Evolutionary conservation across 2,113 vertebrate species (phyloP).

Genomic region (Heterocephalus glaber): DNA sequence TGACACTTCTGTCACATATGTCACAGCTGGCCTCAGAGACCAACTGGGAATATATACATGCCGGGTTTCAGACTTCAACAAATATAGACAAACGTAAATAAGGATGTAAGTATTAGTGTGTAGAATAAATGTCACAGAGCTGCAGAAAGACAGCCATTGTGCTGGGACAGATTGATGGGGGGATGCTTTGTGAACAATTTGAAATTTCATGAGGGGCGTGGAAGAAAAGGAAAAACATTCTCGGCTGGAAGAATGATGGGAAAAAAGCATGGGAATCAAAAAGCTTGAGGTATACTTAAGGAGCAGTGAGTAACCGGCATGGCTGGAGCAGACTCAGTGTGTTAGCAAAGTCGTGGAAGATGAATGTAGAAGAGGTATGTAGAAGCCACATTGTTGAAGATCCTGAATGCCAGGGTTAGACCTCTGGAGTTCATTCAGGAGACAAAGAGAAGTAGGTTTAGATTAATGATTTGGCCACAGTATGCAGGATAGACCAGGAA

Average conservation of each 20-base stretch:
- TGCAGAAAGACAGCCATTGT: not conserved
- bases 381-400: not conserved
- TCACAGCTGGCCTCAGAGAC: not conserved
- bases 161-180: not conserved
- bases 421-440: not conserved
- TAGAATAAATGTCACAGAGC: not conserved
- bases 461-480: not conserved
- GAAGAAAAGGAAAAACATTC: not conserved
- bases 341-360: not conserved
- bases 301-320: not conserved
- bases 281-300: not conserved
- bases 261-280: not conserved
- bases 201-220: slow-evolving; percentile 20
- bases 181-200: not conserved
- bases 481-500: not conserved
- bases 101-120: not conserved
- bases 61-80: not conserved
- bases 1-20: not conserved
- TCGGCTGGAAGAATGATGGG: not conserved
- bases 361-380: not conserved
- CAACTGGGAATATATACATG: not conserved
- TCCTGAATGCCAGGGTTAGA: not conserved
- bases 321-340: not conserved
- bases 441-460: not conserved
- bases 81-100: not conserved